Evolutionary conservation across 2,888 invertebrate species (phyloP).

Genomic region (Lasioglossum morio): DNA sequence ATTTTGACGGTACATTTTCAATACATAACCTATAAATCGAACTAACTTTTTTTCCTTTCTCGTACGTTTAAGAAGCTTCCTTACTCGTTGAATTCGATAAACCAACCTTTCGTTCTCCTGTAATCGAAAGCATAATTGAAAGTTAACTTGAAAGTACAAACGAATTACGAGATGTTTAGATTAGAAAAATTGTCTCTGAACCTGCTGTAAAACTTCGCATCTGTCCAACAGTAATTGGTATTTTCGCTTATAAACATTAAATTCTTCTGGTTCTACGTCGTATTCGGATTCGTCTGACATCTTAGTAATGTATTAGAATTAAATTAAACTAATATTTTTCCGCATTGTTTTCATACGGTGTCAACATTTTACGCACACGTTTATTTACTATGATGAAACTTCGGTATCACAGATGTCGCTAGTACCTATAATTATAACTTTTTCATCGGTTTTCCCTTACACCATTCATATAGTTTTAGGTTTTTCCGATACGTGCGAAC

Average conservation of each 20-base stretch:
- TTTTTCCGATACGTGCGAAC: neutral
- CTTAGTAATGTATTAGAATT: constrained; percentile 49
- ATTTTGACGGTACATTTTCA: constrained; percentile 2
- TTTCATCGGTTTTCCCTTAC: neutral
- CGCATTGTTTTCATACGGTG: constrained; percentile 55
- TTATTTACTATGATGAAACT: constrained; percentile 49
- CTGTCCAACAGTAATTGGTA: constrained; percentile 90
- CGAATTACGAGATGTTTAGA: neutral
- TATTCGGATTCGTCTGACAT: constrained; percentile 88
- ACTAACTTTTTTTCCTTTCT: constrained; percentile 88
- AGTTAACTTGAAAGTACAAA: neutral
- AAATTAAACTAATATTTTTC: constrained; percentile 49
- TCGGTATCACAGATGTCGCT: constrained; percentile 54
- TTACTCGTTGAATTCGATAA: constrained; percentile 89
- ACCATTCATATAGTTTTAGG: too few relatives aligned
- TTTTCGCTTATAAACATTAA: constrained; percentile 90
- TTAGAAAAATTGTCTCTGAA: constrained; percentile 63
- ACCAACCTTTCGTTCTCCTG: constrained; percentile 91
- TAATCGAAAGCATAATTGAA: constrained; percentile 56
- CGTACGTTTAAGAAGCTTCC: constrained; percentile 89
- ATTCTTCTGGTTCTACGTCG: constrained; percentile 86
- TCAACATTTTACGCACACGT: constrained; percentile 40
- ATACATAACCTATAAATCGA: constrained; percentile 72
- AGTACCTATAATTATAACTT: constrained; percentile 16
- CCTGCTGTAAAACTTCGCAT: constrained; percentile 90